Percentiles rank a stretch among this genome's conserved stretches.
phyloP scores from a whole-genome alignment of 2,113 vertebrate genomes.

The Colistium nudipinnis region DNA sequence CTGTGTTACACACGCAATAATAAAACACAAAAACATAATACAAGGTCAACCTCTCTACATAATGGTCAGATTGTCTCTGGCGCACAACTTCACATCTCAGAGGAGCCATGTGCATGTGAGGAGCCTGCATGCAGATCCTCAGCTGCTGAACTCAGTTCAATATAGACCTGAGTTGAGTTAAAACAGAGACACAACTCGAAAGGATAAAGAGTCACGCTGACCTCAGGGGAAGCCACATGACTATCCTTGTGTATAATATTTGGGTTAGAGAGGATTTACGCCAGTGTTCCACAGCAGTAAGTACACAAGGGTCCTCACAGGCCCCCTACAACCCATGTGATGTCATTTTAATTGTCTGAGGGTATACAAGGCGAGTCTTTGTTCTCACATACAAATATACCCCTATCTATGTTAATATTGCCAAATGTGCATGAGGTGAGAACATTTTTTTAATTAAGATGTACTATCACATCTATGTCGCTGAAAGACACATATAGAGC shows the following conservation, averaged over 20 bases:
- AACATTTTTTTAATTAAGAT: too few species aligned
- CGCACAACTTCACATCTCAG: background rate
- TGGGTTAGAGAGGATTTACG: slow-evolving; percentile 42
- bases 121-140: slow-evolving; percentile 1
- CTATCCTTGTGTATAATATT: slow-evolving; percentile 32
- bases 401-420: too few species aligned
- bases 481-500: too few species aligned
- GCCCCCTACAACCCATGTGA: background rate
- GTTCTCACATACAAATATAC: too few species aligned
- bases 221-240: slow-evolving; percentile 22
- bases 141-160: slow-evolving; percentile 42
- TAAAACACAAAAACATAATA: background rate
- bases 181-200: slow-evolving; percentile 19
- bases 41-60: background rate
- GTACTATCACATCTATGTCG: too few species aligned
- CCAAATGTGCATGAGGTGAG: too few species aligned
- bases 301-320: background rate
- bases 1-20: background rate
- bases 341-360: too few species aligned
- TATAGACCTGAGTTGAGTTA: background rate
- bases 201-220: slow-evolving; percentile 11
- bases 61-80: background rate
- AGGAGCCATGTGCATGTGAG: slow-evolving; percentile 15
- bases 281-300: background rate
- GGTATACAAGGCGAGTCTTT: too few species aligned